phyloP scores from a whole-genome alignment of 2,797 vertebrate species.

The Lutra lutra region DNA sequence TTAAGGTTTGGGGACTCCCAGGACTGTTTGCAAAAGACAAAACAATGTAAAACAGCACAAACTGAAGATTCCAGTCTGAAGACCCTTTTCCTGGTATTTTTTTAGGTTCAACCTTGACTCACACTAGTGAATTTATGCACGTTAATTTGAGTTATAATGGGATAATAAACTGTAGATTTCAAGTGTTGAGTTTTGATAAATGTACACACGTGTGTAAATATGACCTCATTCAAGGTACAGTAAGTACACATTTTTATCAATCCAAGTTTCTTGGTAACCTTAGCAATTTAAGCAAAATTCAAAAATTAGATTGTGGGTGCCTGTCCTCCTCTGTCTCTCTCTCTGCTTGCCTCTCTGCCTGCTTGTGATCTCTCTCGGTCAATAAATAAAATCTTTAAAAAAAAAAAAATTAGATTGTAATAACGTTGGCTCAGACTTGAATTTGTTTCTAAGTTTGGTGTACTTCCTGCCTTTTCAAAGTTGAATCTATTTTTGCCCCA shows the following conservation, averaged over 20 bases:
- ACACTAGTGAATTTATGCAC: neutral
- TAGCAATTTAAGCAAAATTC: neutral
- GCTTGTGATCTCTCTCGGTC: too few species aligned
- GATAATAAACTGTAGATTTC: neutral
- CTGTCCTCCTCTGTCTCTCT: too few species aligned
- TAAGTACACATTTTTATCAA: neutral
- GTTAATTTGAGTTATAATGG: neutral
- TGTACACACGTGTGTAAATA: neutral
- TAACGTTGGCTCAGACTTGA: neutral
- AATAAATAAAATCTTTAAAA: too few species aligned
- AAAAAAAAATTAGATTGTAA: constrained; percentile 3
- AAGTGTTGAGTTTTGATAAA: neutral
- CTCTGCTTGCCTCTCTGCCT: too few species aligned
- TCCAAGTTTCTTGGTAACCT: neutral
- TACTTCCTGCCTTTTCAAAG: neutral
- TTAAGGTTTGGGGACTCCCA: neutral
- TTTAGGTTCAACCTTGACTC: neutral
- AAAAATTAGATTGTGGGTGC: constrained; percentile 11
- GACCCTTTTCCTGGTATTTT: neutral
- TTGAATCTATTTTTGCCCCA: neutral
- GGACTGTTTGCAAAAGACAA: neutral
- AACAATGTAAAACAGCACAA: neutral
- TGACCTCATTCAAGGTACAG: neutral
- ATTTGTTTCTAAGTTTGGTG: constrained; percentile 32
- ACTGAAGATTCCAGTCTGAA: neutral